A percentile compares a stretch with the other conserved stretches of the same genome.
Conservation (phyloP, 1,140 invertebrate genomes). For the Psilanteris sp. region DNA sequence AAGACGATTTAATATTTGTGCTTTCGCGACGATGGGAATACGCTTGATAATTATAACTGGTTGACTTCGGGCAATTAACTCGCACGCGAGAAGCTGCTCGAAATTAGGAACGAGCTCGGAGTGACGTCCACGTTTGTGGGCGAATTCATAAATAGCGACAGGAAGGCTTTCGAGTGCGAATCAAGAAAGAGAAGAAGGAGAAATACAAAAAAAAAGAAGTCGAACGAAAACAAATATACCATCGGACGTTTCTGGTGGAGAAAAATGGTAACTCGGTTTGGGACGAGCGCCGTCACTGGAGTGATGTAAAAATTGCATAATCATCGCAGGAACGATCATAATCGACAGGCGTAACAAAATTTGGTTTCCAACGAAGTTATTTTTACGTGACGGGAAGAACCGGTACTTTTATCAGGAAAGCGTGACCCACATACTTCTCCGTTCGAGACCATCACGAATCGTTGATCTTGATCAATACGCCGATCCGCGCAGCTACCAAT, state of each 20-base stretch:
- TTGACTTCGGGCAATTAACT: not conserved
- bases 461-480: constrained; percentile 61
- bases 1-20: constrained; percentile 26
- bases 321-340: constrained; percentile 31
- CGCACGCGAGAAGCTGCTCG: not conserved
- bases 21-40: constrained; percentile 17
- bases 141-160: too few relatives aligned
- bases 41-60: constrained; percentile 3
- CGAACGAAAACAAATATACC: too few relatives aligned
- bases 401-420: constrained; percentile 65
- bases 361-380: constrained; percentile 46
- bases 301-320: constrained; percentile 32
- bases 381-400: constrained; percentile 52
- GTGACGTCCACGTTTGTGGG: too few relatives aligned
- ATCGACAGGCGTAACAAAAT: constrained; percentile 57
- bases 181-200: too few relatives aligned
- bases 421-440: constrained; percentile 64
- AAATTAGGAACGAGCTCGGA: too few relatives aligned
- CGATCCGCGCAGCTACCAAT: constrained; percentile 36
- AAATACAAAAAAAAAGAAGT: too few relatives aligned
- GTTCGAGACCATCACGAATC: constrained; percentile 65
- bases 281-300: constrained; percentile 1
- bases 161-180: too few relatives aligned
- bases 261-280: too few relatives aligned
- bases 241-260: too few relatives aligned